Evolutionary conservation across 2,888 invertebrate species (phyloP).

Genomic region (Drosophila cognata): DNA sequence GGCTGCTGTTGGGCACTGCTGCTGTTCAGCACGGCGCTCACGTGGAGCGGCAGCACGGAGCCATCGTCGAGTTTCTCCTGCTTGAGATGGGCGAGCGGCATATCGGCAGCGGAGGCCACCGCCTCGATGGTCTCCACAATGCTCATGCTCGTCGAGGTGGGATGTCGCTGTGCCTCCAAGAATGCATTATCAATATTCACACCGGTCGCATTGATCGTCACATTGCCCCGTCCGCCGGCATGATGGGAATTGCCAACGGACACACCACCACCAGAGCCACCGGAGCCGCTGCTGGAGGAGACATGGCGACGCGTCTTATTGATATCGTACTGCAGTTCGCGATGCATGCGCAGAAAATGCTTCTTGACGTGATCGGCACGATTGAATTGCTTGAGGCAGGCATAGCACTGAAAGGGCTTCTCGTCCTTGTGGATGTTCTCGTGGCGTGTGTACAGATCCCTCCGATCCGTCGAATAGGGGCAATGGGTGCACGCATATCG

Average conservation of each 20-base stretch:
- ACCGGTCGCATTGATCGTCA: conserved; percentile 82
- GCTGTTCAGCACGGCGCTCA: conserved; percentile 55
- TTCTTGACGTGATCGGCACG: conserved; percentile 97
- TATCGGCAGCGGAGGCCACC: conserved; percentile 84
- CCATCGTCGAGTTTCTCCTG: conserved; percentile 84
- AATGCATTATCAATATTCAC: conserved; percentile 83
- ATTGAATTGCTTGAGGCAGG: conserved; percentile 96
- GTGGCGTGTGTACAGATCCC: conserved; percentile 95
- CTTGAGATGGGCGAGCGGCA: conserved; percentile 83
- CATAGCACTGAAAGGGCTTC: conserved; percentile 97
- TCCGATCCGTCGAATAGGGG: conserved; percentile 95
- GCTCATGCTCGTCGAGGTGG: conserved; percentile 84
- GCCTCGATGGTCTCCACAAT: conserved; percentile 85
- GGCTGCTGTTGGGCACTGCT: conserved; percentile 58
- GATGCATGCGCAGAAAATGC: conserved; percentile 96
- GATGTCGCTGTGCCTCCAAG: conserved; percentile 83
- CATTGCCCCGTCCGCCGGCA: conserved; percentile 86
- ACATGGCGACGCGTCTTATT: conserved; percentile 90
- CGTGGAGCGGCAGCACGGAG: conserved; percentile 65
- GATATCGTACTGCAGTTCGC: conserved; percentile 94
- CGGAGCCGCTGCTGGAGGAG: conserved; percentile 76
- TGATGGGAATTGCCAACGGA: conserved; percentile 84
- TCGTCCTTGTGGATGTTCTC: conserved; percentile 97
- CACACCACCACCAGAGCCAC: conserved; percentile 21
- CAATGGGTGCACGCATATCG: conserved; percentile 95